Conservation (phyloP, 2,113 vertebrate genomes). For the Cheirogaleus medius region DNA sequence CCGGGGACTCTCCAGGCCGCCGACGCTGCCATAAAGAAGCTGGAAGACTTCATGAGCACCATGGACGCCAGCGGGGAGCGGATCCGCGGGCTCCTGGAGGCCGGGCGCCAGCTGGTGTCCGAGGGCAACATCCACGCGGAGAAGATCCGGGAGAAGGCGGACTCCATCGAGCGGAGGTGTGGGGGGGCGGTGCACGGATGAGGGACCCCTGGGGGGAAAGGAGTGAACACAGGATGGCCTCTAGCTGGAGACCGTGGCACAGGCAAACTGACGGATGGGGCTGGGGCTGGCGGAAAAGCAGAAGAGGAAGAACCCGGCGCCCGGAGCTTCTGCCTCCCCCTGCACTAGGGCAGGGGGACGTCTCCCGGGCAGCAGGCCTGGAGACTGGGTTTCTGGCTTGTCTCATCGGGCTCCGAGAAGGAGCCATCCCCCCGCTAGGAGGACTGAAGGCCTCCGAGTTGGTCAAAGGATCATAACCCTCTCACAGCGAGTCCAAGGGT, state of each 20-base stretch:
- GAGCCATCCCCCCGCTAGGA: not conserved
- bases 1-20: conserved; percentile 91
- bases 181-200: not conserved
- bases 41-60: conserved; percentile 95
- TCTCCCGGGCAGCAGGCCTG: not conserved
- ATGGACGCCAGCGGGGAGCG: conserved; percentile 95
- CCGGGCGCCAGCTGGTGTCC: conserved; percentile 90
- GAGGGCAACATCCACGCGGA: conserved; percentile 89
- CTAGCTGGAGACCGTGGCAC: not conserved
- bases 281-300: not conserved
- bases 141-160: conserved; percentile 94
- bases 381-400: not conserved
- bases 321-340: not conserved
- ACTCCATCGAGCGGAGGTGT: conserved; percentile 94
- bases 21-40: conserved; percentile 93
- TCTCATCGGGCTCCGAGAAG: not conserved
- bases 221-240: rapidly evolving
- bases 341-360: not conserved
- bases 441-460: not conserved
- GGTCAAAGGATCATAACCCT: not conserved
- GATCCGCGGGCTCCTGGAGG: conserved; percentile 90
- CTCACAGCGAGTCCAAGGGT: not conserved
- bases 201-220: not conserved
- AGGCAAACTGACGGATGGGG: not conserved
- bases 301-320: not conserved